Conservation (phyloP, 2,113 vertebrate species). For the Galeopterus variegatus region DNA sequence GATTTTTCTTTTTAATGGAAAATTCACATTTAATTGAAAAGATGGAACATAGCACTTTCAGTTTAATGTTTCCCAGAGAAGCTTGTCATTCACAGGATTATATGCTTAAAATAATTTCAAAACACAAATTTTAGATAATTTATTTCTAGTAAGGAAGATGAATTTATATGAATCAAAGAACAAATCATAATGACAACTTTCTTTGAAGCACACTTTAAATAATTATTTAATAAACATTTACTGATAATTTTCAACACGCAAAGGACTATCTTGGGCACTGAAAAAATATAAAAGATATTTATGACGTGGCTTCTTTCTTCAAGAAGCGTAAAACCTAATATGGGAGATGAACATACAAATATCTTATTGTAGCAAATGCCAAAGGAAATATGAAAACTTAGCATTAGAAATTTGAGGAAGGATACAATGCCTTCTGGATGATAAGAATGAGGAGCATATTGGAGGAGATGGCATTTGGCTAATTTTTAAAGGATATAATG, state of each 20-base stretch:
- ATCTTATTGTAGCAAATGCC: background rate
- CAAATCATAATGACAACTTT: constrained; percentile 16
- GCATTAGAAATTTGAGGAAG: background rate
- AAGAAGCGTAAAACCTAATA: background rate
- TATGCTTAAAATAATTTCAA: constrained; percentile 54
- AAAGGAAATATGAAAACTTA: constrained; percentile 20
- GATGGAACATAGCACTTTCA: constrained; percentile 11
- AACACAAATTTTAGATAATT: constrained; percentile 7
- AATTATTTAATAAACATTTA: constrained; percentile 32
- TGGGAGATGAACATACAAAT: background rate
- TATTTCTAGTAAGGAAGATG: constrained; percentile 33
- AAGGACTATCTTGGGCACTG: background rate
- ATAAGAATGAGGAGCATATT: background rate
- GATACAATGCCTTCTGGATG: background rate
- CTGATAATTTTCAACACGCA: background rate
- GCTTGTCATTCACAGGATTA: background rate
- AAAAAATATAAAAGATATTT: constrained; percentile 31
- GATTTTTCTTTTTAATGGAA: constrained; percentile 56
- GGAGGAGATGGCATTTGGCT: background rate
- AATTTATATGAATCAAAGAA: constrained; percentile 51
- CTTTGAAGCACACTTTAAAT: background rate
- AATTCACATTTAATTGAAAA: constrained; percentile 73
- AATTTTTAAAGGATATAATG: background rate
- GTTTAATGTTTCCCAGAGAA: constrained; percentile 52
- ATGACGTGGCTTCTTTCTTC: background rate